A percentile compares a stretch with the other conserved stretches of the same genome.
Evolutionary conservation across 1,140 invertebrate species (phyloP).

Genomic region (Bacillus rossius): DNA sequence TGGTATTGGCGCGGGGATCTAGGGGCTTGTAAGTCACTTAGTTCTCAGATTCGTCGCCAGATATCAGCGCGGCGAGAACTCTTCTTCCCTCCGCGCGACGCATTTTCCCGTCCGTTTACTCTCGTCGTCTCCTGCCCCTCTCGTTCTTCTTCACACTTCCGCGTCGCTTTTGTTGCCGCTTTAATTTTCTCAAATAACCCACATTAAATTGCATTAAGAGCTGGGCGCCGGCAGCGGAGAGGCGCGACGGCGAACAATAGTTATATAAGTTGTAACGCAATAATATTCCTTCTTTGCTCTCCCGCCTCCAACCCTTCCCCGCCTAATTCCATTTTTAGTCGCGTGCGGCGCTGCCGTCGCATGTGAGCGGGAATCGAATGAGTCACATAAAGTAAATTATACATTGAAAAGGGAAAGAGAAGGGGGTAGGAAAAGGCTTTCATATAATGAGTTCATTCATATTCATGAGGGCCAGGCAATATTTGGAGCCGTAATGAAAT

Average conservation of each 20-base stretch:
- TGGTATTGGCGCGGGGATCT: too few relatives aligned
- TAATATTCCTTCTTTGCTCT: conserved; percentile 4
- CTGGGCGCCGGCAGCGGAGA: not conserved
- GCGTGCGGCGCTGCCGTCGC: conserved; percentile 2
- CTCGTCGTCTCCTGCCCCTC: too few relatives aligned
- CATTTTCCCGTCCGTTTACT: too few relatives aligned
- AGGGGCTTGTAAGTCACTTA: too few relatives aligned
- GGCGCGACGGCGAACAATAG: not conserved
- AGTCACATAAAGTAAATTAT: conserved; percentile 18
- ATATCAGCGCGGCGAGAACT: too few relatives aligned
- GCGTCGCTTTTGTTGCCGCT: not conserved
- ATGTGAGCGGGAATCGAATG: conserved; percentile 16
- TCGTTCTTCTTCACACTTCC: too few relatives aligned
- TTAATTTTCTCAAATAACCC: conserved; percentile 12
- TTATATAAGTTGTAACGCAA: conserved; percentile 8
- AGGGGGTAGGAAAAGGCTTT: conserved; percentile 5
- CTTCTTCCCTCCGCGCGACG: too few relatives aligned
- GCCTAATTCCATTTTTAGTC: conserved; percentile 7
- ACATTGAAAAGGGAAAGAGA: conserved; percentile 13
- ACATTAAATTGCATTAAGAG: conserved; percentile 9
- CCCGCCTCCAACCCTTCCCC: not conserved
- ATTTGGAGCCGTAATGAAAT: conserved; percentile 16
- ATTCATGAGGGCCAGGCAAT: conserved; percentile 16
- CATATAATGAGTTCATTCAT: conserved; percentile 15
- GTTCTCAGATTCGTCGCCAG: too few relatives aligned